Evolutionary conservation across 2,113 vertebrate genomes (phyloP).

Genomic region (Ophthalmotilapia sp.): DNA sequence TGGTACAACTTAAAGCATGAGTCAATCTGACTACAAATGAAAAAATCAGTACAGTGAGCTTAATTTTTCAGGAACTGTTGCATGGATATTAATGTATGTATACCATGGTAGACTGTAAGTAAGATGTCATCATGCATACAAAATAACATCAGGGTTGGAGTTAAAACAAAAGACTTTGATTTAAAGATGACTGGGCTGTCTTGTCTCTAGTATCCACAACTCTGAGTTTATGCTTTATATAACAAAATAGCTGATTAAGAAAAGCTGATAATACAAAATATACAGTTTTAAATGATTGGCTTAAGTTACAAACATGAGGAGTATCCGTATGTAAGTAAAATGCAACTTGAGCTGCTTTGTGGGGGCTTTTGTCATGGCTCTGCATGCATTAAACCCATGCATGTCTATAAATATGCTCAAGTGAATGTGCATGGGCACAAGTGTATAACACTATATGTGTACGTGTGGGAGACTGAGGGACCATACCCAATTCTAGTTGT

Average conservation of each 20-base stretch:
- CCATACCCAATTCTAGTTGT: conserved; percentile 90
- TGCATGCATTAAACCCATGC: not conserved
- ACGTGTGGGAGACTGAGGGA: not conserved
- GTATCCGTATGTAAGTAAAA: not conserved
- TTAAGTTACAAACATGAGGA: not conserved
- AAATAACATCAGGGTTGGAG: not conserved
- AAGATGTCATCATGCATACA: not conserved
- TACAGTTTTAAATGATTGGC: not conserved
- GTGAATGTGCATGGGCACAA: not conserved
- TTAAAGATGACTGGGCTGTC: not conserved
- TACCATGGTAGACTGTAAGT: not conserved
- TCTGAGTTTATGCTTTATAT: not conserved
- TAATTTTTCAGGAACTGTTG: not conserved
- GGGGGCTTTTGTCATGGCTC: not conserved
- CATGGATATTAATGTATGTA: not conserved
- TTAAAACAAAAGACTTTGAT: not conserved
- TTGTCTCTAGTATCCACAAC: not conserved
- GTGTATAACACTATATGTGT: not conserved
- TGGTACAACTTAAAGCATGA: not conserved
- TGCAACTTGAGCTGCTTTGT: not conserved
- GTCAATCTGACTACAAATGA: not conserved
- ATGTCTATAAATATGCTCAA: not conserved
- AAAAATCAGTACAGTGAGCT: not conserved
- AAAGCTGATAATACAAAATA: not conserved
- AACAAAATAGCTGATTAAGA: not conserved